Base-by-base conservation (phyloP, 2,888 invertebrate species). In the Ochropleura leucogaster region DNA sequence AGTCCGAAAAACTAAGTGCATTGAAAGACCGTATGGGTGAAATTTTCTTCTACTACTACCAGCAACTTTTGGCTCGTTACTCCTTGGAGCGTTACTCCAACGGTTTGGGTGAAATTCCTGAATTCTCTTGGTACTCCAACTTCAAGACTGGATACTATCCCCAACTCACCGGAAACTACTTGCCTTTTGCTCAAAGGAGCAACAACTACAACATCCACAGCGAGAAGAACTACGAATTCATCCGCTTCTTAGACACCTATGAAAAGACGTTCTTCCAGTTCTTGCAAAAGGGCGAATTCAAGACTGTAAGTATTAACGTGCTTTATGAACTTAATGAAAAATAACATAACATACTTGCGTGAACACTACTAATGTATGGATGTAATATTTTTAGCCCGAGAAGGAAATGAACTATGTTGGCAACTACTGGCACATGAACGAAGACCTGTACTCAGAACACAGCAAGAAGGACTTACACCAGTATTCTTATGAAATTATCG, bases 41-140 rank as follows among this genome's bases (percentile, higher is more conserved):
- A 92, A 91, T 96, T 55, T 98, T 97, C 95, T 97, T 97, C 91
- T 97, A 96, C 94, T 95, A 96, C 90, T 97, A 98, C 90, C 97
- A 98, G 88, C 97, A 98, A 91, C 89, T 98, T 18, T 89, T 97
- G 87, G 97, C 97, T 77, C 97, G 98, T 89, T 98, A 97, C 95
- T 97, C 97, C 88, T 92, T 98, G 89, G 98, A 98, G 89, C 97
- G 98, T 92, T 93, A 97, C 72, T 96, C 97, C 51, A 97, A 97
- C 84, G 97, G 97, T 40, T 88, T 98, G 78, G 97, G 97, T 18
- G 97, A 97, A 63, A 97, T 98, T 80, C 96, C 97, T 9, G 95
- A 97, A 51, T 97, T 97, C 89, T 96, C 97, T n/a, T 97, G 97
- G 96, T 98, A 96, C 92, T 96, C 97, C 71, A 97, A 98, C 2